Evolutionary conservation across 2,113 vertebrate genomes (phyloP).

Genomic region (Pluvianellus socialis): DNA sequence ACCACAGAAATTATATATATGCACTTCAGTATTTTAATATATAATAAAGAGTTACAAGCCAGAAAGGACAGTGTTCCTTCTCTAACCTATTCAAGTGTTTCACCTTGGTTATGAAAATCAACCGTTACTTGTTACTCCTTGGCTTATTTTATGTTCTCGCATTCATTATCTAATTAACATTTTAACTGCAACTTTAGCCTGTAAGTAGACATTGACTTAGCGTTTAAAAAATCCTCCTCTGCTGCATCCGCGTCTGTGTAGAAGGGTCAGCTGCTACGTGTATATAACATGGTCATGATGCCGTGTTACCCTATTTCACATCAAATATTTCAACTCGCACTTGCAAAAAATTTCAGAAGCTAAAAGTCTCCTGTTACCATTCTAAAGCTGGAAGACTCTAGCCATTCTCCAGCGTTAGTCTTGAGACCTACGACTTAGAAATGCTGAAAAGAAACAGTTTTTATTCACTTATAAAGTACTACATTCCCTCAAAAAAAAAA

Average conservation of each 20-base stretch:
- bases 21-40: background rate
- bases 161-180: background rate
- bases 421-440: background rate
- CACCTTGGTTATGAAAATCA: background rate
- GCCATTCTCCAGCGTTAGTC: background rate
- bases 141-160: background rate
- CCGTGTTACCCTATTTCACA: background rate
- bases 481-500: background rate
- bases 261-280: background rate
- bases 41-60: background rate
- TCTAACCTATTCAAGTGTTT: background rate
- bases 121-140: background rate
- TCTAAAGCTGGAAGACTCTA: background rate
- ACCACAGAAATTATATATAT: background rate
- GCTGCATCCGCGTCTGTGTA: background rate
- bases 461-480: background rate
- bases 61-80: background rate
- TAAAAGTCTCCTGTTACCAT: background rate
- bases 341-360: background rate
- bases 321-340: background rate
- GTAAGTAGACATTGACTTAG: background rate
- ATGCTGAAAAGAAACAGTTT: background rate
- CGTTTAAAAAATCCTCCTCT: background rate
- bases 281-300: accelerated
- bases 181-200: background rate